These are phyloP conservation scores for Argya squamiceps DNA, from an alignment of 2,797 vertebrate species.

Conservation along the genomic window DNA sequence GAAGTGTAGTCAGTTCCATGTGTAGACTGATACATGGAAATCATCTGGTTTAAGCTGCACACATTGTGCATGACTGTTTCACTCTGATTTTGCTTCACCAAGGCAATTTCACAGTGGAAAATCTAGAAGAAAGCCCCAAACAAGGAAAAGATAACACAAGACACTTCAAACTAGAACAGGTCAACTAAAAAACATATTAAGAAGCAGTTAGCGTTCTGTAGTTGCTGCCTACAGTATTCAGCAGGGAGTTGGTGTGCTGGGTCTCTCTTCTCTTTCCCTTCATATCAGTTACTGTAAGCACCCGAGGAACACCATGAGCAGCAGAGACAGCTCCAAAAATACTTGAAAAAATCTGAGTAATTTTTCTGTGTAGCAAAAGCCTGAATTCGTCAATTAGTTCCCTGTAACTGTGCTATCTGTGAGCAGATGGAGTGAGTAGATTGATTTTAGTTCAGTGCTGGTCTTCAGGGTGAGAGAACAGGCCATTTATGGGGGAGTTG, in stretches of 20 bases:
- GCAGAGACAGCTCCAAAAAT: slow-evolving; percentile 28
- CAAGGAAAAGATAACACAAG: slow-evolving; percentile 42
- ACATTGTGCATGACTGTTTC: background rate
- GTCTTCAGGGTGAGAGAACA: background rate
- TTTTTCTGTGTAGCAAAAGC: background rate
- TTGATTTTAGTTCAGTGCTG: background rate
- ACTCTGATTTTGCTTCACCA: slow-evolving; percentile 36
- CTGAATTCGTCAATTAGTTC: background rate
- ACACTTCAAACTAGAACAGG: slow-evolving; percentile 41
- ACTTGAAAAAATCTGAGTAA: background rate
- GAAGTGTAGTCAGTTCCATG: background rate
- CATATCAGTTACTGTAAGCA: background rate
- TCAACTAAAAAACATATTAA: slow-evolving; percentile 66
- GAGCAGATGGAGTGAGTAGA: background rate
- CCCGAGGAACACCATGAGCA: background rate
- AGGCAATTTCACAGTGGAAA: slow-evolving; percentile 39
- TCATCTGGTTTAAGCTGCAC: background rate
- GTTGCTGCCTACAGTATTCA: slow-evolving; percentile 9
- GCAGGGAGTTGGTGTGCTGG: background rate
- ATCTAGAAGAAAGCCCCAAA: background rate
- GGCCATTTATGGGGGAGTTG: background rate
- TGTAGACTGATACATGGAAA: background rate
- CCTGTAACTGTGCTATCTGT: background rate
- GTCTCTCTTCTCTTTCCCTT: slow-evolving; percentile 12
- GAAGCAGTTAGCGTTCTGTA: slow-evolving; percentile 38